Evolutionary conservation across 2,888 invertebrate species (phyloP).

Genomic region (Tupiocoris notatus): DNA sequence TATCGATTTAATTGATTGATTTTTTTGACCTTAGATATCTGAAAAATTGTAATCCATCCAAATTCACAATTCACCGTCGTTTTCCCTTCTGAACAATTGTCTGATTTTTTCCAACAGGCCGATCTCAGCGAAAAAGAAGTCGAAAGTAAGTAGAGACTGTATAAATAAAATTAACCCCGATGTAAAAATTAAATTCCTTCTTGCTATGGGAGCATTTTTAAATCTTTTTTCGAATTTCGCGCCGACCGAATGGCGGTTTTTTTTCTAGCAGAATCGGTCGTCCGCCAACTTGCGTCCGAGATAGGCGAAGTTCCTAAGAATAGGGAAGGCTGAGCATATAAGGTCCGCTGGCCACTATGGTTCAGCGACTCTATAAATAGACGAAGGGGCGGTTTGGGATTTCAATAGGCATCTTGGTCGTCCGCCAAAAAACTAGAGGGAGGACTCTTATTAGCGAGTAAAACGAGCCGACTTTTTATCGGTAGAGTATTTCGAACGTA

Average conservation of each 20-base stretch:
- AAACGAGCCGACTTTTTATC: not conserved
- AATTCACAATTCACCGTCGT: too few relatives aligned
- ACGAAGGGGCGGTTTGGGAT: conserved; percentile 29
- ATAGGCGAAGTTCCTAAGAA: conserved; percentile 31
- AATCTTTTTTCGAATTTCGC: too few relatives aligned
- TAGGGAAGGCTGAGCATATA: conserved; percentile 32
- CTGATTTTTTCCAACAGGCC: conserved; percentile 67
- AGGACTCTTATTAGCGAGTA: conserved; percentile 36
- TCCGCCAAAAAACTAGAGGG: conserved; percentile 28
- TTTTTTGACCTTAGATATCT: too few relatives aligned
- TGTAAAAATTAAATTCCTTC: too few relatives aligned
- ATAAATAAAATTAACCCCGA: conserved; percentile 8
- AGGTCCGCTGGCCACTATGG: conserved; percentile 27
- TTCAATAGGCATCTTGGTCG: conserved; percentile 38
- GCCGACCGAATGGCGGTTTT: too few relatives aligned
- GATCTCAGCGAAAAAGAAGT: conserved; percentile 83
- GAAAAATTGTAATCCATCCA: too few relatives aligned
- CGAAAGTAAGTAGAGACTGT: conserved; percentile 88
- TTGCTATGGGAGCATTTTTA: too few relatives aligned
- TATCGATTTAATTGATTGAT: too few relatives aligned
- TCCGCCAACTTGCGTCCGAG: not conserved
- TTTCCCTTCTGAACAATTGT: too few relatives aligned
- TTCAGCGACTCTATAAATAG: conserved; percentile 33
- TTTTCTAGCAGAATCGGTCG: not conserved
- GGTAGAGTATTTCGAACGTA: not conserved